Base-by-base conservation (phyloP, 64 coral and sea anemone genomes). In the Pocillopora verrucosa region DNA sequence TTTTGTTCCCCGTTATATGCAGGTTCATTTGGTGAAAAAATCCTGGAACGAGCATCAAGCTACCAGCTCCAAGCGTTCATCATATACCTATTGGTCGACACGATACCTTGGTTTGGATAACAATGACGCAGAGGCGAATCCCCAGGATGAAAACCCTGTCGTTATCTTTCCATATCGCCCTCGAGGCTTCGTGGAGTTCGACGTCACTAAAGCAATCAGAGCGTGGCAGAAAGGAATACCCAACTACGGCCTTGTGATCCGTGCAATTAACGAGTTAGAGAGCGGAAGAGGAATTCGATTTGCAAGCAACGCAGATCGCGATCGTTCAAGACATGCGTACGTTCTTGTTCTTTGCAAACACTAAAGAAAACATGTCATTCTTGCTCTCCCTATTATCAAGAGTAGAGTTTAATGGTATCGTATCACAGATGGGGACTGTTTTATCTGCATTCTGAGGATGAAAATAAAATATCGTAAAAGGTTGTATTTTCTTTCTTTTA, bases 231-330 rank as follows among this genome's bases (percentile, higher is more conserved):
- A 58, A 12, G 91, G 94, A 9, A 61, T 38, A 34, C 45, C 91
- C 13, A 96, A 96, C 57, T 86, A 93, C 34, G 94, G 94, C 20
- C 72, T 96, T 58, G 16, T 96, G 11, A 64, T 96, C 3, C 34
- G 86, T 37, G 91, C 87, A 69, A 89, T 41, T 11, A 88, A 96
- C 16, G 91, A 96, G 38, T 10, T 80, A 0, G 60, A 7, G 0
- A 20, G 68, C 14, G 94, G 94, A 26, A 86, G 90, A 38, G 87
- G 79, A 22, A 25, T 87, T 19, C 86, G 86, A 25, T 96, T 96
- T 59, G 77, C 79, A 10, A 96, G 94, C 38, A 96, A 96, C 58
- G 73, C 79, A 16, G 60, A 92, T 16, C 34, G 34, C 16, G 94
- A 95, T 61, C 9, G 35, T 34, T 72, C 38, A 61, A 92, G 79